Evolutionary conservation across 2,797 vertebrate species (phyloP), one percentile per base, ranked within the genome.

Genomic region (Odontamblyopus rebecca): DNA sequence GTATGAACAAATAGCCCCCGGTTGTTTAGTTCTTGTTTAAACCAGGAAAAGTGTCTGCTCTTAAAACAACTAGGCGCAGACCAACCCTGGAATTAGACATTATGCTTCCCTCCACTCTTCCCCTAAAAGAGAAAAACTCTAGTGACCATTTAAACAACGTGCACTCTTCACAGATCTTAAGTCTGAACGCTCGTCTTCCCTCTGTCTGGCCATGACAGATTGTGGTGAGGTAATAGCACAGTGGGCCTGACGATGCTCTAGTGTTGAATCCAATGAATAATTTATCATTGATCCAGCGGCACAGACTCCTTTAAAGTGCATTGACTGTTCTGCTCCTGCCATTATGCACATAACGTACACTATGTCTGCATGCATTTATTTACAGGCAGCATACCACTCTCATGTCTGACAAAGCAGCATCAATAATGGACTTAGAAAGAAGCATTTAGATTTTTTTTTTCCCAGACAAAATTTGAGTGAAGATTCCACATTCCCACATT

Each of bases 221-320:
- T 78, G 75, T 84, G 71, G 38, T 62, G 76, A 69, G 70, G 68
- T 81, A 77, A 82, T 88, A 89, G 85, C 61, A 80, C 70, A 29
- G 13, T 75, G 61, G 5, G 69, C 74, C 78, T 78, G 85, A 87
- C 83, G 85, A 89, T 85, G 80, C 79, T 71, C 77, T 81, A 78
- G 68, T 80, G 85, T 85, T 85, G 81, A 84, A 86, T 74, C 74
- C 68, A 8, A 86, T 93, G 88, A 92, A 92, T 92, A 93, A 91
- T 91, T 88, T 77, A 91, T 84, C 76, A 72, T 89, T 79, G 75
- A 79, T 75, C 76, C 82, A 8, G 77, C 69, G 77, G 67, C 38
- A 62, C 83, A 85, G 76, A 83, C 85, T 87, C 84, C 78, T 89
- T 88, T 89, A 86, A 86, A 83, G 79, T 75, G 77, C 86, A 77